phyloP scores from a whole-genome alignment of 2,113 vertebrate genomes.

The Corythornis madagascariensis region DNA sequence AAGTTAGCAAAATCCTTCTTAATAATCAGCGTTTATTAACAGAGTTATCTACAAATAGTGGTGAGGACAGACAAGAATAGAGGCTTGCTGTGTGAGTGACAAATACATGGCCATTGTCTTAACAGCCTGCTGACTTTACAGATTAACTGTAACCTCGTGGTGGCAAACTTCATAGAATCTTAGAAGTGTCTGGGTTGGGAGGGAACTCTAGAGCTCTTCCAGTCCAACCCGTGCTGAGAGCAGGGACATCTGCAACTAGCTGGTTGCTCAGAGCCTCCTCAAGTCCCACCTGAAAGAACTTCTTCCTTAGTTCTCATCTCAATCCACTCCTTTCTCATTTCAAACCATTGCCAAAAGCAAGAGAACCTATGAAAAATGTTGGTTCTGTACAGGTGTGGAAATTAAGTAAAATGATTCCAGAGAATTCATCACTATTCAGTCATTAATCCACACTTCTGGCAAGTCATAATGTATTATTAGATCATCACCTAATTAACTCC shows the following conservation, averaged over 20 bases:
- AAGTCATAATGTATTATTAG: neutral
- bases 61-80: neutral
- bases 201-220: too few relatives aligned
- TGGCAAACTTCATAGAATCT: too few relatives aligned
- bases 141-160: neutral
- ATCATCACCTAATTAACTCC: neutral
- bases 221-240: too few relatives aligned
- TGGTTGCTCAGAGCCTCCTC: too few relatives aligned
- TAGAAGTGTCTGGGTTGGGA: too few relatives aligned
- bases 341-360: neutral
- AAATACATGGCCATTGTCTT: neutral
- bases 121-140: neutral
- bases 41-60: slow-evolving; percentile 2
- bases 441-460: neutral
- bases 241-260: too few relatives aligned
- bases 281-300: too few relatives aligned
- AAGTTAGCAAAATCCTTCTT: neutral
- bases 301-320: too few relatives aligned
- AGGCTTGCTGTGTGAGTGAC: neutral
- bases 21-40: neutral
- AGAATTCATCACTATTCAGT: neutral
- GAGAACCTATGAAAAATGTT: neutral
- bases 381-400: neutral
- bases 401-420: neutral
- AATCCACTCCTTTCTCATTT: too few relatives aligned